Evolutionary conservation across 2,888 invertebrate genomes (phyloP).

Genomic region (Lucinisca nassula): DNA sequence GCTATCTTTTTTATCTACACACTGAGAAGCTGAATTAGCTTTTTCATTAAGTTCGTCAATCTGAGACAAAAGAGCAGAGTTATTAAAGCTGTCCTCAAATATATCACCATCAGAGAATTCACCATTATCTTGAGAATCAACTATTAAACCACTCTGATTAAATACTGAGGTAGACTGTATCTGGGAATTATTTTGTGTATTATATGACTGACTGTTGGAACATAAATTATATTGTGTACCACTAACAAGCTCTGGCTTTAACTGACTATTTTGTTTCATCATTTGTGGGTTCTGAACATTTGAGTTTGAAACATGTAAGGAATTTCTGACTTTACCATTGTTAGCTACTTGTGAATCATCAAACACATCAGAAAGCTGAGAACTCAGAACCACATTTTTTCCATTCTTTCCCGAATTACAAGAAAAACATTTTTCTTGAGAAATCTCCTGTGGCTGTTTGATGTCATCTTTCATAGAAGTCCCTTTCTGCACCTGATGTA

Average conservation of each 20-base stretch:
- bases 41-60: background rate
- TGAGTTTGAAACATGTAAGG: too few relatives aligned
- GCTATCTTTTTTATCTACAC: background rate
- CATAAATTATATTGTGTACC: background rate
- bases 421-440: too few relatives aligned
- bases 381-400: too few relatives aligned
- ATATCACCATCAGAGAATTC: slow-evolving; percentile 53
- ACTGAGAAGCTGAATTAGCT: background rate
- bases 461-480: background rate
- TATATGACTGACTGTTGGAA: background rate
- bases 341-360: background rate
- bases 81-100: slow-evolving; percentile 58
- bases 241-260: background rate
- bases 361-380: too few relatives aligned
- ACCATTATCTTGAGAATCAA: slow-evolving; percentile 45
- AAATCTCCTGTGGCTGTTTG: too few relatives aligned
- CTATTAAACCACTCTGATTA: slow-evolving; percentile 63
- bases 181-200: slow-evolving; percentile 8
- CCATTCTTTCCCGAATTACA: too few relatives aligned
- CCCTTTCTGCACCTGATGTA: background rate
- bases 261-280: too few relatives aligned
- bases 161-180: slow-evolving; percentile 28
- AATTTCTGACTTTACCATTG: background rate
- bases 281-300: too few relatives aligned
- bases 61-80: background rate